Evolutionary conservation across 53 echinoderm and acorn worm species (phyloP), one percentile per base, ranked within the genome.

Genomic region (Zoroaster sp.): DNA sequence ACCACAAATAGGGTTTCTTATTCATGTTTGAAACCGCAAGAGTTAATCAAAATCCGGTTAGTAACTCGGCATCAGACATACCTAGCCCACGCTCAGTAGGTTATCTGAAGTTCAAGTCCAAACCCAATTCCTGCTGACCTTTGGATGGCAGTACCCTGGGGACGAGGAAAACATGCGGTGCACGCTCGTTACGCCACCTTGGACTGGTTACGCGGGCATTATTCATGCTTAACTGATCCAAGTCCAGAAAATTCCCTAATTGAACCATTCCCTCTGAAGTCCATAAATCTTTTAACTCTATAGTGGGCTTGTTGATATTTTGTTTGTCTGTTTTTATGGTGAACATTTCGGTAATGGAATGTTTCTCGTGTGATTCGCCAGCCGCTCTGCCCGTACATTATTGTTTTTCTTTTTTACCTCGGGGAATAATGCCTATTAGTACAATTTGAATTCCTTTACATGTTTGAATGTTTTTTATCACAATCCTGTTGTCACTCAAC

Each of bases 81-180:
- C 28, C 63, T 28, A 59, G 28, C 46, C 53, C 53, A 77, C 13
- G 10, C 23, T 55, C 2, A 14, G 67, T 17, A 67, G 82, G 82
- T 82, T 82, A 82, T 44, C 32, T 68, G 32, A 82, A 82, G 82
- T 82, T 82, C 82, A 82, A 82, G 28, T 25, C 65, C 82, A 44
- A 68, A 10, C 82, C 45, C 37, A 30, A 67, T 23, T 82, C 67
- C 67, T 23, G 17, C 36, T 35, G 85, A 71, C 69, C 85, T 85
- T 70, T 51, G 4, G 70, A 35, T 85, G 85, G 35, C 32, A 71
- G 46, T 20, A 5, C 85, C 71, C 85, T 7, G 32, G 85, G 85
- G 85, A 85, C 49, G 36, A 20, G 85, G 9, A 39, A 42, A 66
- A 36, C 47, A 35, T 44, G 68, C 85, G 47, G 81, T 35, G 72